Percentiles rank a stretch among this genome's conserved stretches.
Evolutionary conservation across 2,113 vertebrate species (phyloP).

Genomic region (Toxostoma redivivum): DNA sequence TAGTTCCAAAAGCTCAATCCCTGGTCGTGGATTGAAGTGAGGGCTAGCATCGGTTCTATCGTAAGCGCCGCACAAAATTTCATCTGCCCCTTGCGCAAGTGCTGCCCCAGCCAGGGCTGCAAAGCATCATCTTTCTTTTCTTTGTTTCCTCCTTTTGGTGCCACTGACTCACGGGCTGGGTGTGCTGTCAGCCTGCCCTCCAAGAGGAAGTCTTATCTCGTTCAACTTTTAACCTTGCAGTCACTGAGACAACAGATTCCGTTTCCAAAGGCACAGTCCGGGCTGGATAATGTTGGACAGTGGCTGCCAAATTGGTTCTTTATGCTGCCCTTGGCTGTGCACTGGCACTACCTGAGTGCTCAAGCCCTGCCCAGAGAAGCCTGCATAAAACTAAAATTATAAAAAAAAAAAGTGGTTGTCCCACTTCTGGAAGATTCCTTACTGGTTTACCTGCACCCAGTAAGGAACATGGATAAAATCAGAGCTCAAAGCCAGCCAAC

Average conservation of each 20-base stretch:
- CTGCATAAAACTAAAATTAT: background rate
- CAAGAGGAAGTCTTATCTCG: constrained; percentile 32
- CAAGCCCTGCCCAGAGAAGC: background rate
- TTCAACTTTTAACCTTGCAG: constrained; percentile 52
- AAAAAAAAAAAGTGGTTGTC: background rate
- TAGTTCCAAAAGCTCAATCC: background rate
- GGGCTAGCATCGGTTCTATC: background rate
- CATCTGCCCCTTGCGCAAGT: background rate
- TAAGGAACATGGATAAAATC: background rate
- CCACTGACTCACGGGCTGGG: constrained; percentile 47
- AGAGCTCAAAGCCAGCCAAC: background rate
- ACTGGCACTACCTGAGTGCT: background rate
- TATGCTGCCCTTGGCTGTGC: fast-evolving
- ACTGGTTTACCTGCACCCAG: background rate
- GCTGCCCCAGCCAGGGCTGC: background rate
- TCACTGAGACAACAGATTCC: background rate
- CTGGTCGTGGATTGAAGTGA: background rate
- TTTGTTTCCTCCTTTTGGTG: constrained; percentile 2
- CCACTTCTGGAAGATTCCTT: background rate
- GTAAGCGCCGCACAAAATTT: background rate
- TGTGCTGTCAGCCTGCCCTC: constrained; percentile 1
- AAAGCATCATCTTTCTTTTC: background rate
- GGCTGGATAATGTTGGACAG: background rate
- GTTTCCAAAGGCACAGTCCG: background rate
- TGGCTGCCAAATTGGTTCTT: background rate